Percentiles rank a stretch among this genome's conserved stretches.
These are phyloP conservation scores for Euclidia mi DNA, from an alignment of 2,888 invertebrate genomes.

Conservation along the genomic window DNA sequence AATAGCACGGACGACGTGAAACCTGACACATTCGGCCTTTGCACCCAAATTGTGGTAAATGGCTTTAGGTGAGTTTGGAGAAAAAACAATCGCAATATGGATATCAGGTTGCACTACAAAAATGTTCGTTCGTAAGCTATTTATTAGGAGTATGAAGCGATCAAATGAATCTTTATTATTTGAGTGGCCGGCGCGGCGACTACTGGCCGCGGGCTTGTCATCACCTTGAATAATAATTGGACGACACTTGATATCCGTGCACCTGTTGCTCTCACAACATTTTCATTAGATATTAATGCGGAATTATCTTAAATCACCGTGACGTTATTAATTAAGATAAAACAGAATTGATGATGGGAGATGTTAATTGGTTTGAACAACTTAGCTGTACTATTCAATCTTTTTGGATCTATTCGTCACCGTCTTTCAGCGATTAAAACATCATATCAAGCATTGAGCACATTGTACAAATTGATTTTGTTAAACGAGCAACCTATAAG, in stretches of 20 bases:
- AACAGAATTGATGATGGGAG: constrained; percentile 12
- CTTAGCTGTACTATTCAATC: not conserved
- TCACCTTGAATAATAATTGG: constrained; percentile 67
- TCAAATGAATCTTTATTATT: constrained; percentile 52
- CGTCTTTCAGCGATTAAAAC: too few relatives aligned
- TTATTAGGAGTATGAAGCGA: constrained; percentile 51
- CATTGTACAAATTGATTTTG: too few relatives aligned
- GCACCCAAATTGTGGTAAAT: constrained; percentile 84
- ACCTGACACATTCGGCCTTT: constrained; percentile 80
- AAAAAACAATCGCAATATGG: constrained; percentile 75
- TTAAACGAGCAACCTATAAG: too few relatives aligned
- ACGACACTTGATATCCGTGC: constrained; percentile 65
- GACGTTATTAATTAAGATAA: constrained; percentile 41
- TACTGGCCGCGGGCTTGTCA: constrained; percentile 57
- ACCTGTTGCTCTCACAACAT: constrained; percentile 59
- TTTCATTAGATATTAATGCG: constrained; percentile 51
- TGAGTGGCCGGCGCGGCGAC: constrained; percentile 42
- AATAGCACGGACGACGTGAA: constrained; percentile 81
- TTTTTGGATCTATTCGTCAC: too few relatives aligned
- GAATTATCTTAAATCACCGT: constrained; percentile 49
- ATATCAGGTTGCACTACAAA: constrained; percentile 66
- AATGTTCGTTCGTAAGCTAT: constrained; percentile 57
- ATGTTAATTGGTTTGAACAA: constrained; percentile 12
- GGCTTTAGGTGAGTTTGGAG: constrained; percentile 84
- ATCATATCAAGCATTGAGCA: too few relatives aligned